Evolutionary conservation across 2,797 vertebrate species (phyloP).

Genomic region (Arrhamphus sclerolepis): DNA sequence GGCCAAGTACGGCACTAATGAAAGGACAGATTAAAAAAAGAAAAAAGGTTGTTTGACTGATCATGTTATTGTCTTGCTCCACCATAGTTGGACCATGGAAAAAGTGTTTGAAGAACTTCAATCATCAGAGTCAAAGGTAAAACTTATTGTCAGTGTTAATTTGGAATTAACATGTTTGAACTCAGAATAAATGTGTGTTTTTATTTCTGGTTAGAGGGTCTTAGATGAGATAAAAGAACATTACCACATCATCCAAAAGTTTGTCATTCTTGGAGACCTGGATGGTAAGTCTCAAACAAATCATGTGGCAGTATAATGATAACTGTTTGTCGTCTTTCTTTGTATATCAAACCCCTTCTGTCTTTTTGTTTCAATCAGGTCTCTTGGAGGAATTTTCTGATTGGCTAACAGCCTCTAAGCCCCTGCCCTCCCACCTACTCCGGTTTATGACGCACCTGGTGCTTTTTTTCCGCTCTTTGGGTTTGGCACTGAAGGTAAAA

Average conservation of each 20-base stretch:
- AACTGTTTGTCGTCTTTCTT: too few species aligned
- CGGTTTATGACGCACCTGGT: constrained; percentile 95
- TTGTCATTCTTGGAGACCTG: constrained; percentile 91
- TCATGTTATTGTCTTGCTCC: background rate
- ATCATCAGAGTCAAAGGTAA: constrained; percentile 91
- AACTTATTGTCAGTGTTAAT: background rate
- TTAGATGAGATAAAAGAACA: constrained; percentile 93
- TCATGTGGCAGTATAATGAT: background rate
- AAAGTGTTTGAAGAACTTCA: constrained; percentile 97
- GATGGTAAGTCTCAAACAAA: constrained; percentile 81
- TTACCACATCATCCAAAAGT: constrained; percentile 96
- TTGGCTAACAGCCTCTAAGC: constrained; percentile 87
- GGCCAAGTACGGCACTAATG: constrained; percentile 82
- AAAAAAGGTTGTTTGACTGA: background rate
- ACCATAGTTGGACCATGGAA: constrained; percentile 92
- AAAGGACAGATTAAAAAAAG: background rate
- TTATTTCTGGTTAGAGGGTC: constrained; percentile 82
- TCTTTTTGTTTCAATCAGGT: constrained; percentile 71
- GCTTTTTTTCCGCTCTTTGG: constrained; percentile 92
- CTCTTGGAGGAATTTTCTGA: constrained; percentile 91
- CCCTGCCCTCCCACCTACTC: constrained; percentile 92
- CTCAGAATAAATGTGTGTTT: background rate
- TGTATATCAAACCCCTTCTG: too few species aligned
- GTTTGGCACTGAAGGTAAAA: constrained; percentile 90
- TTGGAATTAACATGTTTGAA: background rate